Conservation (phyloP, 2,888 invertebrate genomes). For the Trissonchulus latispiculum region DNA sequence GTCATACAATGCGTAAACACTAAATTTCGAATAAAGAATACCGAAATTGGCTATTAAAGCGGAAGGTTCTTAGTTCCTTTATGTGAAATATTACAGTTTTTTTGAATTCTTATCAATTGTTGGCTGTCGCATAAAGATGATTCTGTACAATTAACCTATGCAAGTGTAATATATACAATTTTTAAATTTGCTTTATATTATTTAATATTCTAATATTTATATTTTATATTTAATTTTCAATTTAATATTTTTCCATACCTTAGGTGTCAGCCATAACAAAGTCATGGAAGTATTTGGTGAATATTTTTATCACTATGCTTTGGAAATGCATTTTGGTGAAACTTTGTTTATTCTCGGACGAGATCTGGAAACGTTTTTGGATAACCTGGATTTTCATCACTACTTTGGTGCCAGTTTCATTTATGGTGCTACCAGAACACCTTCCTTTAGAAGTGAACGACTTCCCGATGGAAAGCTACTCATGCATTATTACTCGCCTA, state of each 20-base stretch:
- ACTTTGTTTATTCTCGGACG: slow-evolving; percentile 42
- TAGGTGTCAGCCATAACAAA: neutral
- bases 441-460: neutral
- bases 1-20: too few species aligned
- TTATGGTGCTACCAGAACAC: neutral
- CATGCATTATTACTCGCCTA: neutral
- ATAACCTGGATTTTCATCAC: slow-evolving; percentile 44
- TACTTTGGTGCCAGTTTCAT: neutral
- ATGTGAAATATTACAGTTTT: too few species aligned
- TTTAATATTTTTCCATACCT: neutral
- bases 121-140: too few species aligned
- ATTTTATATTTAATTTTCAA: too few species aligned
- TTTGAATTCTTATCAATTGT: too few species aligned
- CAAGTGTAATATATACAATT: too few species aligned
- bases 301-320: slow-evolving; percentile 42
- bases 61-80: too few species aligned
- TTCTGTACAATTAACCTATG: too few species aligned
- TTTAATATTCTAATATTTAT: too few species aligned
- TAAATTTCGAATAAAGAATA: too few species aligned
- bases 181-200: too few species aligned
- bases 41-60: too few species aligned
- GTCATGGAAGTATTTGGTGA: slow-evolving; percentile 42
- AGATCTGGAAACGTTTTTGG: slow-evolving; percentile 41
- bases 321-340: slow-evolving; percentile 43
- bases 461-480: neutral